Percentiles rank a stretch among this genome's conserved stretches.
These are phyloP conservation scores for Rhysida immarginata DNA, from an alignment of 1,140 invertebrate genomes.

Conservation along the genomic window DNA sequence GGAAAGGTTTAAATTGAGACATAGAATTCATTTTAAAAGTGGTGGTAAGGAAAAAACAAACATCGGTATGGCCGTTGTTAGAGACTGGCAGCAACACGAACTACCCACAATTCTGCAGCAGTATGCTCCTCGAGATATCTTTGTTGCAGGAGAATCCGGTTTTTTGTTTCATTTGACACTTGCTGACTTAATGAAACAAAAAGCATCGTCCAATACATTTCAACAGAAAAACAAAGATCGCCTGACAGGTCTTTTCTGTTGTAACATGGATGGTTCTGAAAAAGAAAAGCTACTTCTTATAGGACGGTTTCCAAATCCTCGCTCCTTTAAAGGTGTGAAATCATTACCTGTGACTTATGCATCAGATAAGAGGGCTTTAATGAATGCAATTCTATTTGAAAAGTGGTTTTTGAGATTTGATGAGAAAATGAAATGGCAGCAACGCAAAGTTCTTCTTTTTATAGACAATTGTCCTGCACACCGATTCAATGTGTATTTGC, in stretches of 20 bases:
- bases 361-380: not conserved
- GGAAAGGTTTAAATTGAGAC: conserved; percentile 13
- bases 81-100: conserved; percentile 1
- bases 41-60: conserved; percentile 3
- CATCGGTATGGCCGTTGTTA: conserved; percentile 1
- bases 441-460: conserved; percentile 4
- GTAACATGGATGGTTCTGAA: conserved; percentile 23
- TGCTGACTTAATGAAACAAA: conserved; percentile 8
- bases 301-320: not conserved
- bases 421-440: conserved; percentile 5
- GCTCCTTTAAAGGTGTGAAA: conserved; percentile 2
- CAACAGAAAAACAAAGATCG: conserved; percentile 18
- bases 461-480: conserved; percentile 7
- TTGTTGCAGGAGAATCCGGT: conserved; percentile 23
- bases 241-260: conserved; percentile 18
- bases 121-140: conserved; percentile 21
- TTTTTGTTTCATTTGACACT: conserved; percentile 23
- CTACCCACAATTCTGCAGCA: conserved; percentile 15
- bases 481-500: conserved; percentile 3
- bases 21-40: conserved; percentile 14
- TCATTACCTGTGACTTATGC: conserved; percentile 1
- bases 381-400: conserved; percentile 3
- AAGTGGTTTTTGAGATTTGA: conserved; percentile 2
- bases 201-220: conserved; percentile 16
- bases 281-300: conserved; percentile 13